Percentiles rank a stretch among this genome's conserved stretches.
Evolutionary conservation across 1,140 invertebrate species (phyloP).

Genomic region (Mercenaria mercenaria): DNA sequence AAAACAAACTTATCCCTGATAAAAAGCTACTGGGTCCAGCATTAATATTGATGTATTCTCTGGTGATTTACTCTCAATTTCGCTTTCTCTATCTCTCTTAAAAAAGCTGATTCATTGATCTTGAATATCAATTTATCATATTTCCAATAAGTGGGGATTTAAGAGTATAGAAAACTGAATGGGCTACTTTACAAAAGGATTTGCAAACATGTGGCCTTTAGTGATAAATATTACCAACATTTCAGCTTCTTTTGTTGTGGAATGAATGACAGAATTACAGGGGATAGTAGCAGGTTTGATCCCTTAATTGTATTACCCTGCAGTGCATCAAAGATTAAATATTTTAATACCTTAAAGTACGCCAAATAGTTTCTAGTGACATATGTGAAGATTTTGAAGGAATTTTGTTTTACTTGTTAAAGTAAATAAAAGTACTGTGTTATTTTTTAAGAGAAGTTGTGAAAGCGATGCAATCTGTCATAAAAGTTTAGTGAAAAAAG

Average conservation of each 20-base stretch:
- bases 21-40: no score
- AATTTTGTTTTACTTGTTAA: not conserved
- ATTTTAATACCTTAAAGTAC: slow-evolving; percentile 1
- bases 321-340: not conserved
- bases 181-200: not conserved
- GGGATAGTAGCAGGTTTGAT: not conserved
- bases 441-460: not conserved
- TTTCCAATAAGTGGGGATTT: slow-evolving; percentile 42
- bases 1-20: no score
- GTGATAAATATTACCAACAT: not conserved
- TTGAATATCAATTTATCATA: slow-evolving; percentile 32
- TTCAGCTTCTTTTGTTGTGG: not conserved
- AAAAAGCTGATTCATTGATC: slow-evolving; percentile 17
- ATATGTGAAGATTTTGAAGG: not conserved
- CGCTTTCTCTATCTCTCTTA: not conserved
- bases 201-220: not conserved
- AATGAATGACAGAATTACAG: not conserved
- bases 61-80: not conserved
- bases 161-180: slow-evolving; percentile 6
- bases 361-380: not conserved
- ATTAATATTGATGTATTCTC: no score
- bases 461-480: not conserved
- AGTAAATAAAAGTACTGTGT: no score
- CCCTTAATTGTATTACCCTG: not conserved
- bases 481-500: not conserved